phyloP scores from a whole-genome alignment of 2,888 invertebrate species.

The Machimus atricapillus region DNA sequence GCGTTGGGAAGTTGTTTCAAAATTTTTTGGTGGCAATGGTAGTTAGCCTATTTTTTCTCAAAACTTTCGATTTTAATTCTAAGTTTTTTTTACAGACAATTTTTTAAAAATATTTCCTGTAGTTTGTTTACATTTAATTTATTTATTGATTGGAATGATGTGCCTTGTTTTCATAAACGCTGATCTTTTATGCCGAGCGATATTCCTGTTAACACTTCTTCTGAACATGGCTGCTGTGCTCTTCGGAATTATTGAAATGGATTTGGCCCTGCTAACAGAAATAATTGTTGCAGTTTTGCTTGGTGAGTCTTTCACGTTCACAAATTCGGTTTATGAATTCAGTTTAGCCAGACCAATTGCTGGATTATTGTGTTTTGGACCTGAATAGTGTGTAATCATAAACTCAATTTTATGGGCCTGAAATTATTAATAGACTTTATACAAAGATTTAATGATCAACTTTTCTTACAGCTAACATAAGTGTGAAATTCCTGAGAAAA shows the following conservation, averaged over 20 bases:
- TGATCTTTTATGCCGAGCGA: neutral
- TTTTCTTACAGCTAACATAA: slow-evolving; percentile 25
- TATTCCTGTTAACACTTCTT: slow-evolving; percentile 26
- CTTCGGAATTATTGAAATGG: slow-evolving; percentile 21
- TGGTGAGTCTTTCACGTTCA: neutral
- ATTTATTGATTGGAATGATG: slow-evolving; percentile 44
- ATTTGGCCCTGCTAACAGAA: slow-evolving; percentile 29
- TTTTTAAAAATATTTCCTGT: slow-evolving; percentile 6
- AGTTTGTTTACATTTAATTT: slow-evolving; percentile 30
- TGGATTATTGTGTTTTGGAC: neutral
- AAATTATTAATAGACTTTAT: neutral
- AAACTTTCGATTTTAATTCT: neutral
- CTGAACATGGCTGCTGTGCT: slow-evolving; percentile 34
- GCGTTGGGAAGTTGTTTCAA: slow-evolving; percentile 28
- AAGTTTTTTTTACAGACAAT: slow-evolving; percentile 7
- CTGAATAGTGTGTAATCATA: neutral
- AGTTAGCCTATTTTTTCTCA: neutral
- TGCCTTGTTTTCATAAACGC: slow-evolving; percentile 45
- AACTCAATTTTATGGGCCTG: neutral
- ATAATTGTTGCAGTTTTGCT: slow-evolving; percentile 18
- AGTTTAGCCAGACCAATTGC: neutral
- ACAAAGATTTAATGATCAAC: neutral
- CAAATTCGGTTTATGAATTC: neutral
- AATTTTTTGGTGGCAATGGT: slow-evolving; percentile 40
- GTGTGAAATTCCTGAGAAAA: neutral